These are phyloP conservation scores for Diorhabda carinulata DNA, from an alignment of 1,140 invertebrate genomes.

Conservation along the genomic window DNA sequence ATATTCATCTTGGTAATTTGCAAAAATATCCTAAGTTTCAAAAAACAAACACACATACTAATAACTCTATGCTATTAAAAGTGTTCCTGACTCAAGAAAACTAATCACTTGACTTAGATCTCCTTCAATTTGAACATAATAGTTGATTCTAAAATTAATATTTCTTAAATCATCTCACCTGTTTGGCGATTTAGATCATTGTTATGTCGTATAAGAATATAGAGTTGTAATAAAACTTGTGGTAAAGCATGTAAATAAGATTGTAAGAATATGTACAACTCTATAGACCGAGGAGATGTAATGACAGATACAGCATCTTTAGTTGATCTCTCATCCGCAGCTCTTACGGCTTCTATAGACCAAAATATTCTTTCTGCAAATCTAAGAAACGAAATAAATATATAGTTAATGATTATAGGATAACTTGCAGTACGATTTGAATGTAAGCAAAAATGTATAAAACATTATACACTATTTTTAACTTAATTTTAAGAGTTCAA, in stretches of 20 bases:
- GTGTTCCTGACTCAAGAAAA: too few relatives aligned
- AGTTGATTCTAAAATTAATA: too few relatives aligned
- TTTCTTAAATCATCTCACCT: constrained; percentile 13
- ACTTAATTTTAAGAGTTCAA: too few relatives aligned
- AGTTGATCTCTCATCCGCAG: constrained; percentile 53
- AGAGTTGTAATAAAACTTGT: constrained; percentile 62
- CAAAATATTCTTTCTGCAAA: constrained; percentile 66
- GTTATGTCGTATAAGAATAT: constrained; percentile 54
- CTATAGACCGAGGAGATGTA: constrained; percentile 58
- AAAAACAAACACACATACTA: too few relatives aligned
- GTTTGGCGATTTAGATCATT: constrained; percentile 38
- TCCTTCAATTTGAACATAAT: too few relatives aligned
- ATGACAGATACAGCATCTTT: constrained; percentile 56
- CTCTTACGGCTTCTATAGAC: constrained; percentile 63
- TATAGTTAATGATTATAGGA: not conserved
- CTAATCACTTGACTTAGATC: too few relatives aligned
- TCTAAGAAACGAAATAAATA: constrained; percentile 44
- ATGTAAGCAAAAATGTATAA: not conserved
- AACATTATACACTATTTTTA: too few relatives aligned
- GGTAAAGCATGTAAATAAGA: constrained; percentile 71
- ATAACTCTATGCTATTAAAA: too few relatives aligned
- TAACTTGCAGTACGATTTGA: not conserved
- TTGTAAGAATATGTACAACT: constrained; percentile 69
- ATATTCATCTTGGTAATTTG: too few relatives aligned
- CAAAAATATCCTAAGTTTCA: too few relatives aligned